Base-by-base conservation (phyloP, 2,797 vertebrate genomes). In the Sternotherus odoratus region DNA sequence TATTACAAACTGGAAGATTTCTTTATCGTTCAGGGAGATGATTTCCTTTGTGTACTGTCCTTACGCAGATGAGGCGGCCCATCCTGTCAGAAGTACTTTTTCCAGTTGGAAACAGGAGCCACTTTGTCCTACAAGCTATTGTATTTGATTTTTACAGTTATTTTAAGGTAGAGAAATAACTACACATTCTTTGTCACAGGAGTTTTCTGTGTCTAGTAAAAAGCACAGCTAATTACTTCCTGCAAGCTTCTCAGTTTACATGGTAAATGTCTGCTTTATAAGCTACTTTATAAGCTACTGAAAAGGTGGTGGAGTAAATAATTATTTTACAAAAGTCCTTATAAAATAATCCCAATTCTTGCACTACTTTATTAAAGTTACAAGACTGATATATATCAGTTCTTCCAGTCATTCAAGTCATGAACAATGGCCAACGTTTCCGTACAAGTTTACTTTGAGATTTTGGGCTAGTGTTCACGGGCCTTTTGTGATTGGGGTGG, bases 381-480 rank as follows among this genome's bases (percentile, higher is more conserved):
- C 89, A 87, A 92, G 92, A 51, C 91, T 46, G 96, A 96, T 96
- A 94, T 95, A 92, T 96, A 96, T 92, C 56, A 1, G 54, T 21
- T 91, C 91, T 94, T 88, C 90, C 95, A 53, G 39, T 82, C 95
- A 95, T 97, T 95, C 95, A 96, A 96, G 96, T 96, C 93, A 94
- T 2, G 84, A 94, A 96, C 95, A 95, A 69, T 4, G n/a, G n/a
- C 10, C 19, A 39, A 95, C 91, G 93, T 96, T 96, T 96, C 96
- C 94, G 77, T 89, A 84, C 92, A 93, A 93, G 92, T 96, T 96
- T 91, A 96, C 95, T 95, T 96, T 74, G 88, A 95, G 82, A 96
- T 95, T 94, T 94, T n/a, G 89, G 95, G 95, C 92, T 86, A 90
- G 89, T 84, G 66, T 95, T 97, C 95, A 93, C 89, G 94, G 92